phyloP scores from a whole-genome alignment of 2,888 invertebrate species.

The Pterostichus niger region DNA sequence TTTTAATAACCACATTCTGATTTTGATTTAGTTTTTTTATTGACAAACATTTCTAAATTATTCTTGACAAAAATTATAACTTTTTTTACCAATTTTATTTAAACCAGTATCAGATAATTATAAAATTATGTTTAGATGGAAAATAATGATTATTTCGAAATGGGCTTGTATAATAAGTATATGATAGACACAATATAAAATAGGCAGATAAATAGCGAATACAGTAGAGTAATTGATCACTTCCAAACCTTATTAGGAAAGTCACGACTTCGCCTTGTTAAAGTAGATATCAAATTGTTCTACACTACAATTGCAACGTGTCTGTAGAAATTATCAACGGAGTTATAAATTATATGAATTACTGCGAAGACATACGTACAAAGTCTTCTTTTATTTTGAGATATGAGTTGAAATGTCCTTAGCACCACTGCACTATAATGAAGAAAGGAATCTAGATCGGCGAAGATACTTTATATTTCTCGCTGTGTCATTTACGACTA shows the following conservation, averaged over 20 bases:
- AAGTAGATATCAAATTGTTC: conserved; percentile 11
- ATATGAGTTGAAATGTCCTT: conserved; percentile 32
- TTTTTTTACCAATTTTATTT: too few relatives aligned
- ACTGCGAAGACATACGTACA: conserved; percentile 27
- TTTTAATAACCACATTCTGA: too few relatives aligned
- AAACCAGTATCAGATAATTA: too few relatives aligned
- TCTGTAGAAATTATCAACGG: conserved; percentile 30
- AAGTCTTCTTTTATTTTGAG: conserved; percentile 34
- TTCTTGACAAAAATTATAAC: too few relatives aligned
- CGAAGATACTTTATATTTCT: conserved; percentile 56
- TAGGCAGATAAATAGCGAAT: conserved; percentile 2
- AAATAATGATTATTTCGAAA: background rate
- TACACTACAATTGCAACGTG: conserved; percentile 31
- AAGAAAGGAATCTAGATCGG: conserved; percentile 59
- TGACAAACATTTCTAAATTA: too few relatives aligned
- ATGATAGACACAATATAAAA: conserved; percentile 1
- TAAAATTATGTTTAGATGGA: too few relatives aligned
- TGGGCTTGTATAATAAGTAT: too few relatives aligned
- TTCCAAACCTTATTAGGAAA: conserved; percentile 18
- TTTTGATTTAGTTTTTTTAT: too few relatives aligned
- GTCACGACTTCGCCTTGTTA: conserved; percentile 27
- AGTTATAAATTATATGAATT: conserved; percentile 44
- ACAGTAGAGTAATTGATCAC: conserved; percentile 21
- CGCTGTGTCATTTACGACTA: conserved; percentile 65
- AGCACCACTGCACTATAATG: conserved; percentile 46